These are phyloP conservation scores for Odontocolon sp. DNA, from an alignment of 2,888 invertebrate genomes.

Conservation along the genomic window DNA sequence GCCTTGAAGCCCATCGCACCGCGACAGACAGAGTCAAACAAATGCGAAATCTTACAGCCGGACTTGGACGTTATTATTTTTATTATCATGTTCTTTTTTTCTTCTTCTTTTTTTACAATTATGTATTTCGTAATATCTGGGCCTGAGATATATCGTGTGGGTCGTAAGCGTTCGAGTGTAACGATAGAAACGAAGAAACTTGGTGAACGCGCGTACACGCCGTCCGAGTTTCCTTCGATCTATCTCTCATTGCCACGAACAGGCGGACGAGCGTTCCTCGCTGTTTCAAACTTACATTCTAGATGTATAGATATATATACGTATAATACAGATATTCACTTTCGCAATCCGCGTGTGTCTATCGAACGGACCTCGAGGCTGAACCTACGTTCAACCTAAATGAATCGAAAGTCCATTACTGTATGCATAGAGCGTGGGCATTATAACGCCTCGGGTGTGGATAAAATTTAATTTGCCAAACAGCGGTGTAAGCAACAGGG, in stretches of 20 bases:
- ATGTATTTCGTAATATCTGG: conserved; percentile 20
- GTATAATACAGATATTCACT: not conserved
- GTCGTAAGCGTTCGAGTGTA: conserved; percentile 50
- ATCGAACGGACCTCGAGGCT: conserved; percentile 1
- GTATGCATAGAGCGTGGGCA: conserved; percentile 41
- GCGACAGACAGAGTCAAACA: not conserved
- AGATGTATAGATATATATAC: no score
- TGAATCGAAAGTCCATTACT: conserved; percentile 47
- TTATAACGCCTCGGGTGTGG: conserved; percentile 21
- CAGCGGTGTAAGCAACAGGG: not conserved
- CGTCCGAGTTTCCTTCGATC: conserved; percentile 40
- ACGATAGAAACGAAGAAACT: conserved; percentile 22
- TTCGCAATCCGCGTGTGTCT: conserved; percentile 17
- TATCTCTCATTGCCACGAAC: conserved; percentile 40
- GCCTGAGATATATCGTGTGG: conserved; percentile 24
- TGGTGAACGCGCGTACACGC: conserved; percentile 2
- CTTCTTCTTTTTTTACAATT: not conserved
- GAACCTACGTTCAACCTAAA: conserved; percentile 56
- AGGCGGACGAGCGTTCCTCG: no score
- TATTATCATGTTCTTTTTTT: not conserved
- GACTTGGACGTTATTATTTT: no score
- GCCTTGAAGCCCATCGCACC: conserved; percentile 25
- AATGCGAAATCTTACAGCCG: not conserved
- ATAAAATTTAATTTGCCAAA: not conserved
- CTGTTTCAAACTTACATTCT: no score